phyloP scores from a whole-genome alignment of 2,797 vertebrate species.

The Morus bassanus region DNA sequence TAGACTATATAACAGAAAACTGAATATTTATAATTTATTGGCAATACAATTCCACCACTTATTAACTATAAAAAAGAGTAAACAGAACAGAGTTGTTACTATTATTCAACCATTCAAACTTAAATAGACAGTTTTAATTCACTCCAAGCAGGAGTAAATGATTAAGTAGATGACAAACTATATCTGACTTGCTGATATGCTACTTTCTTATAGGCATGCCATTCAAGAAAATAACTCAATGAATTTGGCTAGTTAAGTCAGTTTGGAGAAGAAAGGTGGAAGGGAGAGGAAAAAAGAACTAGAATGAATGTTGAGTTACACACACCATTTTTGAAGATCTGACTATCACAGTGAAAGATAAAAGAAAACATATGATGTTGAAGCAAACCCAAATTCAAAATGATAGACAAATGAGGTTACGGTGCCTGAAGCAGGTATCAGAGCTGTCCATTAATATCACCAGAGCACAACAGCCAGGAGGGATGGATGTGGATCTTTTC shows the following conservation, averaged over 20 bases:
- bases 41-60: neutral
- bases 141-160: neutral
- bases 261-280: neutral
- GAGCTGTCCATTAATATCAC: neutral
- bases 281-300: neutral
- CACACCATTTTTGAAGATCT: neutral
- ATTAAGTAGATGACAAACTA: neutral
- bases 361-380: neutral
- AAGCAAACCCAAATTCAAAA: neutral
- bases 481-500: neutral
- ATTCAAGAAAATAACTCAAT: neutral
- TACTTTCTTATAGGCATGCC: neutral
- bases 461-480: neutral
- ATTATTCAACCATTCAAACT: neutral
- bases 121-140: neutral
- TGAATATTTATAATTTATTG: neutral
- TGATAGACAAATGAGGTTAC: neutral
- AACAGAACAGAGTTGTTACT: neutral
- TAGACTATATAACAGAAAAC: neutral
- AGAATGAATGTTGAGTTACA: neutral
- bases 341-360: neutral
- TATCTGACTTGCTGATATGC: neutral
- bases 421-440: neutral
- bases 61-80: neutral
- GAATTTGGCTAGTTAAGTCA: neutral